These are phyloP conservation scores for Eunapius fragilis DNA, from an alignment of 37 sponge, comb jelly and placozoan genomes.

Conservation along the genomic window DNA sequence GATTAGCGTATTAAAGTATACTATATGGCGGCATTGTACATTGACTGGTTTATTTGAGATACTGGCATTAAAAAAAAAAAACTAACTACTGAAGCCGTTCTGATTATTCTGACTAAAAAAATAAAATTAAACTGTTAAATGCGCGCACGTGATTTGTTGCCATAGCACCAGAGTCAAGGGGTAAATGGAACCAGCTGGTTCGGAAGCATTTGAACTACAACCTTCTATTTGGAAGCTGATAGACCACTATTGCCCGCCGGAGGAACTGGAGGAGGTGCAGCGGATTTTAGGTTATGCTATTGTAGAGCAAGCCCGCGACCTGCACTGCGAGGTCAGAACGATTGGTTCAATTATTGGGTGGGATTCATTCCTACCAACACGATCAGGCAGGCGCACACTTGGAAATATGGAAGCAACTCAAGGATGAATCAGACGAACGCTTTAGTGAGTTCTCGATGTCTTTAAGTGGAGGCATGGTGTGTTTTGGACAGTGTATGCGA, in stretches of 20 bases:
- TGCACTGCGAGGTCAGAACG: conserved; percentile 64
- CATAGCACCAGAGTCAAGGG: not conserved
- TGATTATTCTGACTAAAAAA: no score
- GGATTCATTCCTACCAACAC: no score
- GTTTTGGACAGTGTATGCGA: no score
- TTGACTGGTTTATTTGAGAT: no score
- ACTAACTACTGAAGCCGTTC: no score
- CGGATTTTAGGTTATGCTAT: conserved; percentile 58
- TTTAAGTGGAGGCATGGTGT: no score
- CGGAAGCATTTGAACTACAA: conserved; percentile 43
- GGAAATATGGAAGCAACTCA: conserved; percentile 60
- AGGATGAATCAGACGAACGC: conserved; percentile 29
- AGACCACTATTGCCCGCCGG: conserved; percentile 22
- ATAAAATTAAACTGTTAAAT: no score
- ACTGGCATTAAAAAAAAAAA: no score
- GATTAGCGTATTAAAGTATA: no score
- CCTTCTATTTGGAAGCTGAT: conserved; percentile 47
- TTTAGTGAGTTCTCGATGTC: not conserved
- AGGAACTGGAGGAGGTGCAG: conserved; percentile 60
- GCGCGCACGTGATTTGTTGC: not conserved
- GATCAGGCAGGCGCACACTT: conserved; percentile 51
- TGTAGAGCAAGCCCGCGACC: conserved; percentile 68
- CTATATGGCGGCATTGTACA: no score
- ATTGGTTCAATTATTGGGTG: not conserved
- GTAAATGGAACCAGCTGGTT: not conserved